Evolutionary conservation across 2,888 invertebrate genomes (phyloP), one percentile per base, ranked within the genome.

Genomic region (Coleophora deauratella): DNA sequence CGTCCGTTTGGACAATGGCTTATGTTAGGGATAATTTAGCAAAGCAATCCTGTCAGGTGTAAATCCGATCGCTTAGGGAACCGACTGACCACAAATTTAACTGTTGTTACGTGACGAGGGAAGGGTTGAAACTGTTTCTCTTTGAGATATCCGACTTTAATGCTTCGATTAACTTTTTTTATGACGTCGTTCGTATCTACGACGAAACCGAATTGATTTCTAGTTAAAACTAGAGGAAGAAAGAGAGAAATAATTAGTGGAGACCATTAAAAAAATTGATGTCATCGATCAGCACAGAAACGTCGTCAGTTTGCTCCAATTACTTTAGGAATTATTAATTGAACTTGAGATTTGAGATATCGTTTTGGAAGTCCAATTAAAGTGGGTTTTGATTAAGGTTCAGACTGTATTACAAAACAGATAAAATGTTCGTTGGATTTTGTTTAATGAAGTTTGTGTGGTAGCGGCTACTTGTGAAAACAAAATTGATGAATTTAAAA

Each of bases 301-400:
- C 55, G 56, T 44, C 51, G 62, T 57, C 48, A 55, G 53, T 42
- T 59, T 64, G 62, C 62, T 67, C 67, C 66, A 72, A 72, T 78
- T 70, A 71, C 63, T 62, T 62, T 55, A 52, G n/a, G 54, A 60
- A 58, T 65, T 66, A 69, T 78, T 77, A 77, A 80, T 75, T 72
- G 67, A 71, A 63, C 63, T 62, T 61, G 53, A 75, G 70, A 72
- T 72, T 71, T 62, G n/a, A n/a, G n/a, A n/a, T n/a, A n/a, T n/a
- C n/a, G 54, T 50, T 44, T 50, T 49, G 61, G 63, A 55, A 59
- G 53, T 57, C 71, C 68, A 73, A 75, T 77, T 72, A 76, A 76
- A 74, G 52, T 66, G 53, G 65, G 62, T 56, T 72, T 64, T 64
- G 69, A 76, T 75, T 72, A 73, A 71, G 66, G 57, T 66, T 64